A percentile compares a stretch with the other conserved stretches of the same genome.
These are phyloP conservation scores for Pangasianodon gigas DNA, from an alignment of 2,113 vertebrate species.

Conservation along the genomic window DNA sequence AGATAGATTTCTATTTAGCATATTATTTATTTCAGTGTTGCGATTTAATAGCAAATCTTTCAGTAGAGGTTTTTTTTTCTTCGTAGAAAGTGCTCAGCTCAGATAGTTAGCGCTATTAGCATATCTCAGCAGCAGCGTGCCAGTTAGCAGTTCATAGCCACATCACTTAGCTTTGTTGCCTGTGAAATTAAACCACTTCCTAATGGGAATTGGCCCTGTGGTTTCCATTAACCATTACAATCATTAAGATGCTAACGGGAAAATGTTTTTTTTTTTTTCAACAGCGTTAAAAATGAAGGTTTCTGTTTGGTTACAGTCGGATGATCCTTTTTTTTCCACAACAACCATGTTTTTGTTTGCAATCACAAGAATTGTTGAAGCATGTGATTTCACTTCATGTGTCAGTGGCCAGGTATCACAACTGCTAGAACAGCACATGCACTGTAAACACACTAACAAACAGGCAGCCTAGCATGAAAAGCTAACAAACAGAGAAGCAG, in stretches of 20 bases:
- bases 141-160: slow-evolving; percentile 12
- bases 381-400: not conserved
- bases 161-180: slow-evolving; percentile 8
- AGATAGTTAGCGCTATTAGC: slow-evolving; percentile 22
- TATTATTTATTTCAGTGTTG: not conserved
- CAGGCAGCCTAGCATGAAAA: slow-evolving; percentile 1
- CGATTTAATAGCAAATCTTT: not conserved
- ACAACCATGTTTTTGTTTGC: not conserved
- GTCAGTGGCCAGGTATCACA: not conserved
- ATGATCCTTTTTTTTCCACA: not conserved
- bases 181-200: not conserved
- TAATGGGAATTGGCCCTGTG: not conserved
- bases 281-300: not conserved
- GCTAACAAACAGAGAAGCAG: not conserved
- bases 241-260: slow-evolving; percentile 4
- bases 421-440: not conserved
- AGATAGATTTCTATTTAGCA: not conserved
- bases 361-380: not conserved
- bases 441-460: not conserved
- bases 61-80: not conserved
- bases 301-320: not conserved
- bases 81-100: too few relatives aligned
- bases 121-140: not conserved
- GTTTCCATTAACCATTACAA: slow-evolving; percentile 14
- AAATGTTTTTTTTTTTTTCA: not conserved